Base-by-base conservation (phyloP, 2,113 vertebrate species). In the Brachyhypopomus gauderio region DNA sequence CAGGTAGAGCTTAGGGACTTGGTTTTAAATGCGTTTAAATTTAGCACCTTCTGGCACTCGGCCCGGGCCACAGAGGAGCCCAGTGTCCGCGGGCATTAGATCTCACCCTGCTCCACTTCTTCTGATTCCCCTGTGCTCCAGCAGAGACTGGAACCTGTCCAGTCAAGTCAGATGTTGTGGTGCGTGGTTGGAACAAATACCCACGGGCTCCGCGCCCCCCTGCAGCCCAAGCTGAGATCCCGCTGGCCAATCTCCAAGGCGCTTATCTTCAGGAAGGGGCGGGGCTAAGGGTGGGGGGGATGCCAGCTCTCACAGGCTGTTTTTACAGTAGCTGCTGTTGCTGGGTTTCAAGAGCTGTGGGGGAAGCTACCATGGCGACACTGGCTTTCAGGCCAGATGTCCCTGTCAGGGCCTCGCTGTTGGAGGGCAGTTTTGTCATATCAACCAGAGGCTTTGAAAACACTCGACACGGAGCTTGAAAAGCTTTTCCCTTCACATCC, bases 291-390 rank as follows among this genome's bases (percentile, higher is more conserved):
- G 45, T 17, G 30, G 16, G 45, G 27, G 30, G 71, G 16, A 30
- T 19, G 60, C 30, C 72, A 67, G 48, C 48, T 9, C 36, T 77
- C 20, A 55, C 48, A 23, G 77, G 69, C 30, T 76, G 55, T 60
- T 67, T 79, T 73, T 55, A 80, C 59, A 48, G 45, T 73, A 64
- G 56, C 9, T 64, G 60, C 56, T 76, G 23, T 76, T 75, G 72
- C 62, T 73, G 72, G 25, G 62, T 63, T 67, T 75, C 64, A 63
- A 79, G 64, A 62, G 71, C 45, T 14, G 17, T 62, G n/a, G 74
- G 59, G 64, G 62, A 60, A 48, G 82, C 27, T 83, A 63, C 83
- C 48, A 83, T 84, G 81, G 79, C 27, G 73, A 84, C 60, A 62
- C 62, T 63, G n/a, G 36, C 67, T 59, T 52, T 48, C 27, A 63